Evolutionary conservation across 1,140 invertebrate species (phyloP).

Genomic region (Dreissena polymorpha): DNA sequence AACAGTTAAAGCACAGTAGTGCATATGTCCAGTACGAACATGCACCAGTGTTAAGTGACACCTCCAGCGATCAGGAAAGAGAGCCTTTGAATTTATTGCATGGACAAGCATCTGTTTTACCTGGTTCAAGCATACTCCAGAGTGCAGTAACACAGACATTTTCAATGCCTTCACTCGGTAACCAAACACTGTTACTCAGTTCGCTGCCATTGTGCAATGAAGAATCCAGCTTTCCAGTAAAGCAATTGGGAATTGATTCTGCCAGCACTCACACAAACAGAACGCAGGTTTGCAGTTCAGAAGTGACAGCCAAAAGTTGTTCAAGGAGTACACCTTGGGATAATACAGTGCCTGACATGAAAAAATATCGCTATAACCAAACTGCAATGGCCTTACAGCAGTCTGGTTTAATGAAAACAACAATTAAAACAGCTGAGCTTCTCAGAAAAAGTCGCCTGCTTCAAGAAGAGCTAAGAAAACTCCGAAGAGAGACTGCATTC

Average conservation of each 20-base stretch:
- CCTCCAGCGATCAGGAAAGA: no score
- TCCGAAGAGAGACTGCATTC: constrained; percentile 24
- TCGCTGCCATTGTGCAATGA: no score
- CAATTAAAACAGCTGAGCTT: constrained; percentile 47
- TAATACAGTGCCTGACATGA: constrained; percentile 15
- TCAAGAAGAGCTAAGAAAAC: constrained; percentile 36
- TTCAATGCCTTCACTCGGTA: no score
- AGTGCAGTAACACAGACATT: no score
- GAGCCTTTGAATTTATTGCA: no score
- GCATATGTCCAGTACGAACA: background rate
- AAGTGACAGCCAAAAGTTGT: background rate
- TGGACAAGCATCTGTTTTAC: no score
- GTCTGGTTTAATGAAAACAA: constrained; percentile 49
- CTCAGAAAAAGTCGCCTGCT: constrained; percentile 37
- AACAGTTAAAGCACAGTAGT: background rate
- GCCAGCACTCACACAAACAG: no score
- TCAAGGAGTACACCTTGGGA: background rate
- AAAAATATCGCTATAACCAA: constrained; percentile 40
- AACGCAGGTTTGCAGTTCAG: no score
- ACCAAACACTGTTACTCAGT: no score
- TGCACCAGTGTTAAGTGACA: background rate
- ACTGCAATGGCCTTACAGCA: constrained; percentile 46
- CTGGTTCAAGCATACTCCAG: no score
- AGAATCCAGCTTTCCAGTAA: no score
- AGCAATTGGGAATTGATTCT: no score